Conservation (phyloP, 2,113 vertebrate species). For the Aix galericulata region DNA sequence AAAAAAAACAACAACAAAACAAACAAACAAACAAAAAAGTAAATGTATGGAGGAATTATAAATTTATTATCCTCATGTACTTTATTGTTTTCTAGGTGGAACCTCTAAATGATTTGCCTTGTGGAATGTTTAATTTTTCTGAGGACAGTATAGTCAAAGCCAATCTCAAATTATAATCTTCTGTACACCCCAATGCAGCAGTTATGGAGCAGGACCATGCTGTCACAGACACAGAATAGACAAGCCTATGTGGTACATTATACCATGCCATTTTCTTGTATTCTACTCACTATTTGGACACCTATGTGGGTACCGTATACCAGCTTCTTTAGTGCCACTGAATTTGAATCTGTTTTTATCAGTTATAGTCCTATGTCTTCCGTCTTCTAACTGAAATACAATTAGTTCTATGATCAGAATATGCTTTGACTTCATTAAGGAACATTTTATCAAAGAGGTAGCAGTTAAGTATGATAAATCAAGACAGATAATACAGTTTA, state of each 20-base stretch:
- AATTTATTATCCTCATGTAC: background rate
- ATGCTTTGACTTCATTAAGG: background rate
- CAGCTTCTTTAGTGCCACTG: background rate
- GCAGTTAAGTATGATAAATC: background rate
- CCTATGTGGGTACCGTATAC: background rate
- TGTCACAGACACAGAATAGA: background rate
- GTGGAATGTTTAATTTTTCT: background rate
- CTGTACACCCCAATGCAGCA: background rate
- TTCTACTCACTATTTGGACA: background rate
- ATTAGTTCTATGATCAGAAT: background rate
- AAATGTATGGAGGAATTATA: background rate
- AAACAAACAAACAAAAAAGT: no score
- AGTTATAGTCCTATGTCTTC: background rate
- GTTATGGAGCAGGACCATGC: background rate
- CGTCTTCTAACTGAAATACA: background rate
- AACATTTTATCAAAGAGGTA: background rate
- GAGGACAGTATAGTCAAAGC: background rate
- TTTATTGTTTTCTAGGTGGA: background rate
- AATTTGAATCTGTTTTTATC: background rate
- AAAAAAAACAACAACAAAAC: background rate
- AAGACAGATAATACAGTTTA: background rate
- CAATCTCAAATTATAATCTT: background rate
- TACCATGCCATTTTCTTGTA: background rate
- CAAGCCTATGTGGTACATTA: background rate
- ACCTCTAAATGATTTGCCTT: background rate